Conservation (phyloP, 1,140 invertebrate species). For the Agraylea sexmaculata region DNA sequence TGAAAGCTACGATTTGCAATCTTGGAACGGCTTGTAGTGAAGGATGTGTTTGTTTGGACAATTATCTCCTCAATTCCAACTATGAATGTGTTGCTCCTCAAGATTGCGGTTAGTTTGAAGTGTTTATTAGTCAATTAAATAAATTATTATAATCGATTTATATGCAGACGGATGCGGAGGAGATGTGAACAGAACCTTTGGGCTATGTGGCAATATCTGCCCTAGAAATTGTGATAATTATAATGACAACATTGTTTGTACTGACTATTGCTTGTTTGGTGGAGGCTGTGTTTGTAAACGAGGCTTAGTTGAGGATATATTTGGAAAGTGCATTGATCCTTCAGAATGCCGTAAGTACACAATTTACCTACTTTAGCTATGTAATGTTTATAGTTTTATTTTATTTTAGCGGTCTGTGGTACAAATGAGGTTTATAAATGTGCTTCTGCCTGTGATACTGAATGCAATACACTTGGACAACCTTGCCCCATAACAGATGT, state of each 20-base stretch:
- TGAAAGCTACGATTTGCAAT: neutral
- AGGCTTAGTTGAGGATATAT: neutral
- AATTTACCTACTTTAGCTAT: neutral
- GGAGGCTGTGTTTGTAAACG: slow-evolving; percentile 7
- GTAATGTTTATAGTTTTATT: neutral
- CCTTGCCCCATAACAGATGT: neutral
- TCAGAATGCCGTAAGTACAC: slow-evolving; percentile 3
- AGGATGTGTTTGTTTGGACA: slow-evolving; percentile 5
- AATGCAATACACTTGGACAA: neutral
- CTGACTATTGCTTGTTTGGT: slow-evolving; percentile 4
- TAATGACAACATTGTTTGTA: slow-evolving; percentile 26
- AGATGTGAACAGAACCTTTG: neutral
- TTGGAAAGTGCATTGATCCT: neutral
- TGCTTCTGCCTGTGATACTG: slow-evolving; percentile 8
- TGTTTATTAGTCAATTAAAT: neutral
- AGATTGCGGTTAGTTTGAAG: neutral
- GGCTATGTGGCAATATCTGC: too few species aligned
- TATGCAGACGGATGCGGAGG: neutral
- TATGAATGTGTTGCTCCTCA: neutral
- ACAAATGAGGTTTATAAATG: slow-evolving; percentile 4
- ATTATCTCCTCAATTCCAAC: neutral
- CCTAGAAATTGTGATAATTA: neutral
- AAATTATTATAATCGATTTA: neutral
- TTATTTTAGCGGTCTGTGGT: slow-evolving; percentile 3
- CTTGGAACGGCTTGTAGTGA: slow-evolving; percentile 1